A percentile compares a stretch with the other conserved stretches of the same genome.
phyloP scores from a whole-genome alignment of 2,888 invertebrate species.

The Synanthedon andrenaeformis region DNA sequence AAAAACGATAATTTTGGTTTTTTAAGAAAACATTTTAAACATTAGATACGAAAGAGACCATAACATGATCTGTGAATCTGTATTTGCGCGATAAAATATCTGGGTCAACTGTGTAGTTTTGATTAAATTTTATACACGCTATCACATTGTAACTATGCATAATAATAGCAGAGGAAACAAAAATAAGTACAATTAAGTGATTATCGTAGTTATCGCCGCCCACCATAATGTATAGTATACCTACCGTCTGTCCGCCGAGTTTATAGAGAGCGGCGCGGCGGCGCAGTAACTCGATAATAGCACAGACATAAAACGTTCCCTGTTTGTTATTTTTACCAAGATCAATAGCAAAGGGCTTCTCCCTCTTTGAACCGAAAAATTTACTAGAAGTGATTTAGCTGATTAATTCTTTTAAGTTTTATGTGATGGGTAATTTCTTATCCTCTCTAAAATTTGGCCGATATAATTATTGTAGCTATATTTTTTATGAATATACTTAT shows the following conservation, averaged over 20 bases:
- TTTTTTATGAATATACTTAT: neutral
- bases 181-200: constrained; percentile 3
- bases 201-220: constrained; percentile 3
- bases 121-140: no score
- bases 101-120: no score
- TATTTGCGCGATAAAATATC: no score
- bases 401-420: neutral
- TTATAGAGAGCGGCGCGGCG: constrained; percentile 18
- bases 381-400: constrained; percentile 5
- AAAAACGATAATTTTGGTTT: no score
- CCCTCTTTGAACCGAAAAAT: constrained; percentile 5
- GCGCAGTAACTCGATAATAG: constrained; percentile 43
- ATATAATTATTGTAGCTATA: neutral
- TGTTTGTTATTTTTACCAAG: constrained; percentile 53
- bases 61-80: no score
- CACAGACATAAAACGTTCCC: constrained; percentile 27
- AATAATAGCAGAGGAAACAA: neutral
- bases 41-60: no score
- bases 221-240: neutral
- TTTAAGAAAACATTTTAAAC: no score
- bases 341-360: constrained; percentile 43
- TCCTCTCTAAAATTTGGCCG: no score
- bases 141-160: constrained; percentile 1
- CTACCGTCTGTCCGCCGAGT: neutral
- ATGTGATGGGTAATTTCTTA: no score